phyloP scores from a whole-genome alignment of 2,888 invertebrate species.

The Imbricaverruca yamaguchii region DNA sequence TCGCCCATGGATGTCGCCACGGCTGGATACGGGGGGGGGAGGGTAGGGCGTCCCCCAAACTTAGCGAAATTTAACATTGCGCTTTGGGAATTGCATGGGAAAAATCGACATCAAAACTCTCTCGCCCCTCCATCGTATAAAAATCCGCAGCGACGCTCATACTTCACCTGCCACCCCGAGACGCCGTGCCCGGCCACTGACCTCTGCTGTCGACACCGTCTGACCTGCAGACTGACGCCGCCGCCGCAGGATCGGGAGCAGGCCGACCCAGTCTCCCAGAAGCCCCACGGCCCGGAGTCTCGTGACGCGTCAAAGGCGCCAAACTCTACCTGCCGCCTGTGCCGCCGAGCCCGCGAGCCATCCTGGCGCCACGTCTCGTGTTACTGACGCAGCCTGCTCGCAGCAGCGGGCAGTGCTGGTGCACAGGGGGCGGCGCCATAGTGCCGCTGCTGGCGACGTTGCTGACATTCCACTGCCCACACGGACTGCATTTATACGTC shows the following conservation, averaged over 20 bases:
- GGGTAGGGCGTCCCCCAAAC: neutral
- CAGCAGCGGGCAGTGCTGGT: too few species aligned
- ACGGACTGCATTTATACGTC: too few species aligned
- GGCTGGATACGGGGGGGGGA: too few species aligned
- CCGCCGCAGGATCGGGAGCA: conserved; percentile 91
- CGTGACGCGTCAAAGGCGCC: neutral
- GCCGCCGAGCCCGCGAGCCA: too few species aligned
- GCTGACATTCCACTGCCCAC: too few species aligned
- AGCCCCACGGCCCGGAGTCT: conserved; percentile 64
- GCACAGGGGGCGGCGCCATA: too few species aligned
- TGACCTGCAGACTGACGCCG: conserved; percentile 75
- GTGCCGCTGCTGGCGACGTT: too few species aligned
- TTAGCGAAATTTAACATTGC: neutral
- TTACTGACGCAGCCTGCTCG: too few species aligned
- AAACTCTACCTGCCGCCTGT: neutral
- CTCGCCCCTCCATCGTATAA: neutral
- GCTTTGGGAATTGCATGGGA: neutral
- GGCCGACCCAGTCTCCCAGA: conserved; percentile 71
- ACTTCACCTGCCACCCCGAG: neutral
- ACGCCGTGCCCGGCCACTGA: conserved; percentile 40
- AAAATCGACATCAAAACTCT: neutral
- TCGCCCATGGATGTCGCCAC: too few species aligned
- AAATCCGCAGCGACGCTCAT: neutral
- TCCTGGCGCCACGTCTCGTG: too few species aligned
- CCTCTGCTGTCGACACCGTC: conserved; percentile 62